phyloP scores from a whole-genome alignment of 2,888 invertebrate species.

The Dascillus cervinus region DNA sequence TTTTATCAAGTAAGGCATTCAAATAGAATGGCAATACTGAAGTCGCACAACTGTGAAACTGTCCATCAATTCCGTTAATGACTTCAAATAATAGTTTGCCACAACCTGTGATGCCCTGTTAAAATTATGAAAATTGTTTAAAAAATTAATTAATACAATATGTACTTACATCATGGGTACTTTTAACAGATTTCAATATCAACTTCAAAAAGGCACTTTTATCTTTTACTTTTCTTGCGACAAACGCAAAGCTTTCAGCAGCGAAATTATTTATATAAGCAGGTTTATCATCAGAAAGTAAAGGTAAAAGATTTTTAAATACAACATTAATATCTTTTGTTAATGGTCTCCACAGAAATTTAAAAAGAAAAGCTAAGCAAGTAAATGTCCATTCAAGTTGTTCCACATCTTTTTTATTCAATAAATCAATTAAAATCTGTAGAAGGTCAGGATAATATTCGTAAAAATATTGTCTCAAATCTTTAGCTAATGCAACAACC shows the following conservation, averaged over 20 bases:
- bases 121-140: constrained; percentile 23
- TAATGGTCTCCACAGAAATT: constrained; percentile 76
- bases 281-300: constrained; percentile 70
- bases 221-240: constrained; percentile 81
- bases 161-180: constrained; percentile 60
- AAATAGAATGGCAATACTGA: constrained; percentile 62
- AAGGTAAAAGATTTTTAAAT: constrained; percentile 62
- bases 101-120: constrained; percentile 69
- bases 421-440: constrained; percentile 59
- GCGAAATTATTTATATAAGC: constrained; percentile 88
- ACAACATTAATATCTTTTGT: constrained; percentile 70
- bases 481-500: constrained; percentile 76
- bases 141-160: constrained; percentile 3
- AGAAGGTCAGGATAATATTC: constrained; percentile 73
- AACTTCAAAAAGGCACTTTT: constrained; percentile 64
- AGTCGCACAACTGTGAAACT: constrained; percentile 79
- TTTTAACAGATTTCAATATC: constrained; percentile 58
- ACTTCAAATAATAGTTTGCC: constrained; percentile 86
- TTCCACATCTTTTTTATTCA: constrained; percentile 72
- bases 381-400: constrained; percentile 80
- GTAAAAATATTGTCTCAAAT: constrained; percentile 84
- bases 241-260: constrained; percentile 92
- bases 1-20: constrained; percentile 49
- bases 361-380: constrained; percentile 83
- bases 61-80: constrained; percentile 70